These are phyloP conservation scores for Herpailurus yagouaroundi DNA, from an alignment of 2,113 vertebrate genomes.

Conservation along the genomic window DNA sequence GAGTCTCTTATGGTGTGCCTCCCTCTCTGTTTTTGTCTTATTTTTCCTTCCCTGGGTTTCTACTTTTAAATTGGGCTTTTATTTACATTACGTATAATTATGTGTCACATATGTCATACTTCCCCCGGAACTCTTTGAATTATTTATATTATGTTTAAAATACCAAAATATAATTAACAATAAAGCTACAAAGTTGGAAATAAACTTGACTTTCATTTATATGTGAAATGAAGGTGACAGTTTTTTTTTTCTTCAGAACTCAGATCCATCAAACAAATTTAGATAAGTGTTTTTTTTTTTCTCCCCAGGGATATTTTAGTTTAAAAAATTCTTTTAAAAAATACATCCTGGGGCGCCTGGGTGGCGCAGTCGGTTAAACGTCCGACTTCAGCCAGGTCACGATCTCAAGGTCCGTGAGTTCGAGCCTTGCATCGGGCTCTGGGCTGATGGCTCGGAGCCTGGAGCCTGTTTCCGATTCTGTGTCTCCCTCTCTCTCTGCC, in stretches of 20 bases:
- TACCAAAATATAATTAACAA: neutral
- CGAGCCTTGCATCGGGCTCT: too few species aligned
- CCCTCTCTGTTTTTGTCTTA: too few species aligned
- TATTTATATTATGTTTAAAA: conserved; percentile 34
- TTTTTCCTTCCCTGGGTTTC: neutral
- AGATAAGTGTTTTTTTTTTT: neutral
- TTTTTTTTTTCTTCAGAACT: neutral
- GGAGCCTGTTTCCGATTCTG: too few species aligned
- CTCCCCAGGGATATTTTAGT: neutral
- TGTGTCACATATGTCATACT: neutral
- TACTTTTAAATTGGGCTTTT: conserved; percentile 28
- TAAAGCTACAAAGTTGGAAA: neutral
- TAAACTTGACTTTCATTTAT: neutral
- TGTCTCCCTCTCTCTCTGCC: too few species aligned
- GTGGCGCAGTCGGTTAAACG: too few species aligned
- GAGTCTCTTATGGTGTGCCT: too few species aligned
- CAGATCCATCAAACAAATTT: conserved; percentile 18
- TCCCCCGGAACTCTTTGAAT: neutral
- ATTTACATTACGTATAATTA: neutral
- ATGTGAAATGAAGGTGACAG: neutral
- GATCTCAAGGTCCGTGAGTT: too few species aligned
- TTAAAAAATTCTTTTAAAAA: neutral
- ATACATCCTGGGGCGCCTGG: too few species aligned
- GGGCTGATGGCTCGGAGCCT: too few species aligned
- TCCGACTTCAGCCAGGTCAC: too few species aligned